A percentile compares a stretch with the other conserved stretches of the same genome.
Evolutionary conservation across 1,140 invertebrate species (phyloP).

Genomic region (Drosophila paulistorum): DNA sequence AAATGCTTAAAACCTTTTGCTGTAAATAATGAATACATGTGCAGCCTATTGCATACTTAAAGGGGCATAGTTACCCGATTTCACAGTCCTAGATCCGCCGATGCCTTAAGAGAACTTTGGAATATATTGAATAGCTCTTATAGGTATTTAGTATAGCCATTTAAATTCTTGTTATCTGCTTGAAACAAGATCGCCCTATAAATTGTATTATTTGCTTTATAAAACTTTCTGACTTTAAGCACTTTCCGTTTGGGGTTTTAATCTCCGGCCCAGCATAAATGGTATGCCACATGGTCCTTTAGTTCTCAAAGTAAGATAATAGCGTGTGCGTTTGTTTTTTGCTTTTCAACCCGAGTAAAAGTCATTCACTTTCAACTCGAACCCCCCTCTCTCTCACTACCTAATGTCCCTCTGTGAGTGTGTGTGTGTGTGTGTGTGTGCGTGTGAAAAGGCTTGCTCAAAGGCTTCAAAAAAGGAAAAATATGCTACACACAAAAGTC

Average conservation of each 20-base stretch:
- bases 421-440: neutral
- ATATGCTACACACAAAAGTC: conserved; percentile 26
- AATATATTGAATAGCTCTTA: no score
- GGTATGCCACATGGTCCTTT: conserved; percentile 23
- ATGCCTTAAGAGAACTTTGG: no score
- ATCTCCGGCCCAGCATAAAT: conserved; percentile 1
- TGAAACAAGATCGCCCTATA: neutral
- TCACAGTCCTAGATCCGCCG: no score
- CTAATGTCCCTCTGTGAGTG: neutral
- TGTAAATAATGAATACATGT: no score
- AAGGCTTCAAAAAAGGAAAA: conserved; percentile 11
- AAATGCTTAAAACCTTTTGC: no score
- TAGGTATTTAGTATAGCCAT: neutral
- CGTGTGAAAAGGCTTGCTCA: conserved; percentile 27
- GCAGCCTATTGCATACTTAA: no score
- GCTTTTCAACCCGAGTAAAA: neutral
- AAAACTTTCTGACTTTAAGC: neutral
- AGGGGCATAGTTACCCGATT: no score
- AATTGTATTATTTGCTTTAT: neutral
- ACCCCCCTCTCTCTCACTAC: neutral
- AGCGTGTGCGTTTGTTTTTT: conserved; percentile 18
- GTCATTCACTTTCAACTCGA: conserved; percentile 5
- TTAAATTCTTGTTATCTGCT: neutral
- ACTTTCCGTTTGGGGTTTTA: conserved; percentile 19
- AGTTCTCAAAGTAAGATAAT: conserved; percentile 45